Evolutionary conservation across 2,113 vertebrate genomes (phyloP).

Genomic region (Phylloscopus whistleri): DNA sequence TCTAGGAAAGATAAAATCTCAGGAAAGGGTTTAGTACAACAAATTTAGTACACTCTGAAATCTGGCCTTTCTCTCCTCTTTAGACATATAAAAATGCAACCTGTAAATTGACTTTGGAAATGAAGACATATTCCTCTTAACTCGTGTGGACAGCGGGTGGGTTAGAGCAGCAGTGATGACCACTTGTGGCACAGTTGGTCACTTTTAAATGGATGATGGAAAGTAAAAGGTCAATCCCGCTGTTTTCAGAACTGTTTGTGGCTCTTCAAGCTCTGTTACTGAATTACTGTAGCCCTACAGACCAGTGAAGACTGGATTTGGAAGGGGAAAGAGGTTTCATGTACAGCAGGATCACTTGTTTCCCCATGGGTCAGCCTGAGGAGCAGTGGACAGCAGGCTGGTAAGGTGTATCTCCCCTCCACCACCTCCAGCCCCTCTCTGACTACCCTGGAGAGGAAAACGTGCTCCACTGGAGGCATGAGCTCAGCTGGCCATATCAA

Average conservation of each 20-base stretch:
- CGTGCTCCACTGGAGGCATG: not conserved
- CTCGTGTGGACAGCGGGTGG: accelerated
- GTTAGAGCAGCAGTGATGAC: not conserved
- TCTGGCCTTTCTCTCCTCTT: not conserved
- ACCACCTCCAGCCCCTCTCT: not conserved
- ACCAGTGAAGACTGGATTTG: not conserved
- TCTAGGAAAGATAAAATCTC: not conserved
- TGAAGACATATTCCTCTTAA: not conserved
- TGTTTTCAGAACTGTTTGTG: not conserved
- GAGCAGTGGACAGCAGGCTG: not conserved
- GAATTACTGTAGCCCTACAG: not conserved
- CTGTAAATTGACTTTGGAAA: not conserved
- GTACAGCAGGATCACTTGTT: not conserved
- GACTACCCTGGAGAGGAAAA: not conserved
- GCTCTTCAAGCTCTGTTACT: not conserved
- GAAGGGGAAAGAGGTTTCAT: not conserved
- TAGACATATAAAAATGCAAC: not conserved
- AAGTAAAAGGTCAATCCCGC: not conserved
- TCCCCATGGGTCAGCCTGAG: not conserved
- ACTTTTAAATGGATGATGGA: not conserved
- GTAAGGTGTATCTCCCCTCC: not conserved
- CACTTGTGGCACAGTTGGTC: not conserved
- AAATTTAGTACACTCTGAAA: not conserved
- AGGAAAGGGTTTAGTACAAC: not conserved
- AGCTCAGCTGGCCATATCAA: not conserved